Conservation (phyloP, 2,113 vertebrate genomes). For the Vicugna pacos region DNA sequence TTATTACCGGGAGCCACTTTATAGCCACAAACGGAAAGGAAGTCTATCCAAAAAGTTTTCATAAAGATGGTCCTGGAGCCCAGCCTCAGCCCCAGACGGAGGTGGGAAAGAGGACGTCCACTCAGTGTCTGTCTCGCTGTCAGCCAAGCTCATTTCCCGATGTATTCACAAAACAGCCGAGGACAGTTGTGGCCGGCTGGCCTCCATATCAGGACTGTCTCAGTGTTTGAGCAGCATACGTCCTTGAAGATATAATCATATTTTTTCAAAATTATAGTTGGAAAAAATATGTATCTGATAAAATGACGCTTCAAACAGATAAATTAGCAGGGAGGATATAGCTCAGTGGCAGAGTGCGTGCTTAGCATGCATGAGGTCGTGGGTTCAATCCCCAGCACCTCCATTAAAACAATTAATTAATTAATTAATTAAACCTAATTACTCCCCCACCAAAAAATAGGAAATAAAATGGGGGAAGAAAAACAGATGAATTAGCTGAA, state of each 20-base stretch:
- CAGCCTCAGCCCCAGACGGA: neutral
- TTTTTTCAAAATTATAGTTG: constrained; percentile 7
- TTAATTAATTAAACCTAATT: too few relatives aligned
- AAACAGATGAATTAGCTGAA: constrained; percentile 82
- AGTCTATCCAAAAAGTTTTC: constrained; percentile 45
- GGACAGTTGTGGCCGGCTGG: neutral
- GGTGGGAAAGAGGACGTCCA: neutral
- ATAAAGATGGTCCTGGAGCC: neutral
- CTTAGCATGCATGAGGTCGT: too few relatives aligned
- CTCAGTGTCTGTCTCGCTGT: neutral
- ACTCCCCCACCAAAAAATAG: too few relatives aligned
- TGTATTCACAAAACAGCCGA: neutral
- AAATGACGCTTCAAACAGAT: constrained; percentile 86
- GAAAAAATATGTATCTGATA: neutral
- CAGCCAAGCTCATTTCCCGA: neutral
- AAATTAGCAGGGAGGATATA: constrained; percentile 25
- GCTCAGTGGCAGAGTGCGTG: too few relatives aligned
- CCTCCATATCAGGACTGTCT: neutral
- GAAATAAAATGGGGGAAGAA: too few relatives aligned
- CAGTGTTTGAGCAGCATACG: neutral
- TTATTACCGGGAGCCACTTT: neutral
- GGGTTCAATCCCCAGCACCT: too few relatives aligned
- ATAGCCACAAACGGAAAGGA: constrained; percentile 46
- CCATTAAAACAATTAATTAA: too few relatives aligned
- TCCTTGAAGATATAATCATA: neutral